phyloP scores from a whole-genome alignment of 1,140 invertebrate species.

The Neotoxoptera formosana region DNA sequence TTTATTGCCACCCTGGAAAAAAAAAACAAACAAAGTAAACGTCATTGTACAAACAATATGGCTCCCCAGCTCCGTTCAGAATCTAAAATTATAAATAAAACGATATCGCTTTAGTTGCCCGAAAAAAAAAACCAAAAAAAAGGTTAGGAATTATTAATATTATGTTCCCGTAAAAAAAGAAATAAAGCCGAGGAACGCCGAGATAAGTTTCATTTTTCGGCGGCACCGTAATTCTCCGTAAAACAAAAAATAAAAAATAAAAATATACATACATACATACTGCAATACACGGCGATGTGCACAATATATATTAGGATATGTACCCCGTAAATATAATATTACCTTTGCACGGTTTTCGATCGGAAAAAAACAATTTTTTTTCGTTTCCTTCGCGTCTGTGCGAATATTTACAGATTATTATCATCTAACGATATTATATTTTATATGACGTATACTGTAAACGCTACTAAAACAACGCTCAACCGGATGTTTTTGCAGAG shows the following conservation, averaged over 20 bases:
- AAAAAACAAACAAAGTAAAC: constrained; percentile 13
- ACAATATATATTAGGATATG: too few relatives aligned
- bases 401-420: background rate
- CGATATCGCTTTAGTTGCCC: background rate
- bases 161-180: background rate
- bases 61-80: background rate
- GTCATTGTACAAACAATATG: constrained; percentile 11
- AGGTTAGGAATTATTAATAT: constrained; percentile 14
- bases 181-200: background rate
- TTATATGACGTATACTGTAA: background rate
- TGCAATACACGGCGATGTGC: too few relatives aligned
- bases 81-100: constrained; percentile 20
- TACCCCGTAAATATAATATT: too few relatives aligned
- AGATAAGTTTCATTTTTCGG: constrained; percentile 12
- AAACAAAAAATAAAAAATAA: background rate
- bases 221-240: background rate
- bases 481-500: background rate
- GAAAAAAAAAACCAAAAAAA: background rate
- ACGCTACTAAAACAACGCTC: background rate
- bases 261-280: background rate
- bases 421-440: constrained; percentile 3
- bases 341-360: background rate
- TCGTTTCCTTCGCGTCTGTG: background rate
- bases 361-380: background rate
- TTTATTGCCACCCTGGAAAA: background rate